Percentiles rank a stretch among this genome's conserved stretches.
Evolutionary conservation across 2,797 vertebrate species (phyloP).

Genomic region (Garrulus glandarius): DNA sequence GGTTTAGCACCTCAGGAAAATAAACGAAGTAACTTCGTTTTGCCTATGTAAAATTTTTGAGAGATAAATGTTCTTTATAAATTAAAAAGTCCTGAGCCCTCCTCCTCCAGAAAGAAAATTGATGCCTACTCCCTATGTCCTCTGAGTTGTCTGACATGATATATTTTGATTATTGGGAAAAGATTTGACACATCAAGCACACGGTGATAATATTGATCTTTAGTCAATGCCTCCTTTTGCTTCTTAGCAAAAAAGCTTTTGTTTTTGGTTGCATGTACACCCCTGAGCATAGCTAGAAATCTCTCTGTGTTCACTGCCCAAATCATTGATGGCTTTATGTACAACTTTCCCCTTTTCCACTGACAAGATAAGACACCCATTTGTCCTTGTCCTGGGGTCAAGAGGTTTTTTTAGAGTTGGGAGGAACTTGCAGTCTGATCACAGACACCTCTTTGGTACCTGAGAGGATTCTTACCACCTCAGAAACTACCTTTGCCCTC

Average conservation of each 20-base stretch:
- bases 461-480: background rate
- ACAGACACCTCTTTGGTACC: accelerated
- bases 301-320: background rate
- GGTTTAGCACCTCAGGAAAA: conserved; percentile 1
- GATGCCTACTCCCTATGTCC: background rate
- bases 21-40: background rate
- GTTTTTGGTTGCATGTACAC: background rate
- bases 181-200: background rate
- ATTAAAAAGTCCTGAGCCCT: background rate
- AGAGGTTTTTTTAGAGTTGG: background rate
- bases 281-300: background rate
- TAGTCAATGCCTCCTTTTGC: background rate
- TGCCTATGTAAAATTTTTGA: background rate
- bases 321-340: background rate
- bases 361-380: background rate
- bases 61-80: background rate
- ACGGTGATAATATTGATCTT: background rate
- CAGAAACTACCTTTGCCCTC: background rate
- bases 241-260: background rate
- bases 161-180: background rate
- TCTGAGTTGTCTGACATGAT: background rate
- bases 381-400: background rate
- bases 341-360: background rate
- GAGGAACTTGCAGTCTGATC: background rate
- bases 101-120: background rate